phyloP scores from a whole-genome alignment of 2,888 invertebrate genomes.

The Cotesia congregata region DNA sequence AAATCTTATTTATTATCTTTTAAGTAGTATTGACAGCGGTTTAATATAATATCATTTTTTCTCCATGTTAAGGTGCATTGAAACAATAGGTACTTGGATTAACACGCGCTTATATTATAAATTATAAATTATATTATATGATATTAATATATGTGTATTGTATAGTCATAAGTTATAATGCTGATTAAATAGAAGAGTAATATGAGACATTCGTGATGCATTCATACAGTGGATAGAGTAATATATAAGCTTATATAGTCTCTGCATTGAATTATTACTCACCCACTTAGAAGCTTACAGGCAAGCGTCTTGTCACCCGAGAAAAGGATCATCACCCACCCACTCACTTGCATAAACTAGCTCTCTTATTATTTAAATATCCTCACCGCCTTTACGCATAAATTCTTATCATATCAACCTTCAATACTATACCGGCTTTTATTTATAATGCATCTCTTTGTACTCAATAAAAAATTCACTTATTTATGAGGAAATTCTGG shows the following conservation, averaged over 20 bases:
- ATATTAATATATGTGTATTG: not conserved
- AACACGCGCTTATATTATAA: constrained; percentile 7
- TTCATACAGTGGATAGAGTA: not conserved
- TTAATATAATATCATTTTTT: constrained; percentile 5
- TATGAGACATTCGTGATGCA: constrained; percentile 18
- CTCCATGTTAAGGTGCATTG: constrained; percentile 29
- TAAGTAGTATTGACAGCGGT: not conserved
- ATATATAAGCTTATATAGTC: constrained; percentile 3
- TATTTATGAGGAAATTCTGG: no score
- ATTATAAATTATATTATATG: no score
- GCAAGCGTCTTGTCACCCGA: constrained; percentile 23
- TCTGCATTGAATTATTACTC: constrained; percentile 32
- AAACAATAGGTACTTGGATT: constrained; percentile 54
- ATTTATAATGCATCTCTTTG: not conserved
- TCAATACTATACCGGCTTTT: not conserved
- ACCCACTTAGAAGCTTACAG: constrained; percentile 29
- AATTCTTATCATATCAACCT: not conserved
- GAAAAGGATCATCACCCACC: constrained; percentile 15
- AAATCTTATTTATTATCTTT: no score
- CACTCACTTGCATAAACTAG: constrained; percentile 7
- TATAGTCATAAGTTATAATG: not conserved
- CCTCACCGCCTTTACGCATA: constrained; percentile 1
- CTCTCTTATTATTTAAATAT: constrained; percentile 2
- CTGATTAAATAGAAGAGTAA: constrained; percentile 8
- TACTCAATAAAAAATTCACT: not conserved